These are phyloP conservation scores for Bergia puertoricense DNA, from an alignment of 92 coral and sea anemone genomes.

Conservation along the genomic window DNA sequence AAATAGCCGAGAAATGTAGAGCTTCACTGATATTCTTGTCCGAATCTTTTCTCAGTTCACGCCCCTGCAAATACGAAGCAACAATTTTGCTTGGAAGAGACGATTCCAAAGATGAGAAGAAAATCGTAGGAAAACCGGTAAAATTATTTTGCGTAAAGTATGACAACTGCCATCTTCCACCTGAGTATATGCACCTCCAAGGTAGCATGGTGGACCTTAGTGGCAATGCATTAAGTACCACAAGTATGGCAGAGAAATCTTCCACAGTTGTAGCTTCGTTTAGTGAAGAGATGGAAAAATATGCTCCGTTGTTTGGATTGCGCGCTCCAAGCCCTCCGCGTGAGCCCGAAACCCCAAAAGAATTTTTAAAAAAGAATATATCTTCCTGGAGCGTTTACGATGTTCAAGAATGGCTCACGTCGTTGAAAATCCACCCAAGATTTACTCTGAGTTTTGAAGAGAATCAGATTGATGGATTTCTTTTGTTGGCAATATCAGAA, in stretches of 20 bases:
- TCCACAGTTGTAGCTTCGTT: conserved; percentile 80
- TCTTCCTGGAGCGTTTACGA: conserved; percentile 74
- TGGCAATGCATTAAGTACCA: conserved; percentile 29
- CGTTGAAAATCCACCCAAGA: conserved; percentile 83
- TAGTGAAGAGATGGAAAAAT: conserved; percentile 81
- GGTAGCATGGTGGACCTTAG: conserved; percentile 65
- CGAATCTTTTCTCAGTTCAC: conserved; percentile 63
- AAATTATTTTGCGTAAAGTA: conserved; percentile 81
- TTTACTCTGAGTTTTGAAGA: conserved; percentile 90
- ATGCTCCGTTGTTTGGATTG: conserved; percentile 77
- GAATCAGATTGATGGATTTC: conserved; percentile 85
- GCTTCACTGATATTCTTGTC: conserved; percentile 86
- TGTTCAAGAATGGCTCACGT: conserved; percentile 87
- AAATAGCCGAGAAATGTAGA: conserved; percentile 90
- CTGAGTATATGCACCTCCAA: conserved; percentile 58
- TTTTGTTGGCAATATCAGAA: conserved; percentile 71
- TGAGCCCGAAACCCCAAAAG: conserved; percentile 51
- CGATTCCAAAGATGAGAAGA: conserved; percentile 47
- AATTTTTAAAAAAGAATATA: conserved; percentile 63
- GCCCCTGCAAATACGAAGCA: conserved; percentile 73
- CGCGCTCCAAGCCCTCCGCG: conserved; percentile 71
- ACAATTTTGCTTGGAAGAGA: conserved; percentile 69
- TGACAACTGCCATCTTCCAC: conserved; percentile 53
- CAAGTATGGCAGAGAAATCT: conserved; percentile 90
- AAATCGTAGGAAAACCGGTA: conserved; percentile 62